These are phyloP conservation scores for Pteronura brasiliensis DNA, from an alignment of 2,113 vertebrate species.

Conservation along the genomic window DNA sequence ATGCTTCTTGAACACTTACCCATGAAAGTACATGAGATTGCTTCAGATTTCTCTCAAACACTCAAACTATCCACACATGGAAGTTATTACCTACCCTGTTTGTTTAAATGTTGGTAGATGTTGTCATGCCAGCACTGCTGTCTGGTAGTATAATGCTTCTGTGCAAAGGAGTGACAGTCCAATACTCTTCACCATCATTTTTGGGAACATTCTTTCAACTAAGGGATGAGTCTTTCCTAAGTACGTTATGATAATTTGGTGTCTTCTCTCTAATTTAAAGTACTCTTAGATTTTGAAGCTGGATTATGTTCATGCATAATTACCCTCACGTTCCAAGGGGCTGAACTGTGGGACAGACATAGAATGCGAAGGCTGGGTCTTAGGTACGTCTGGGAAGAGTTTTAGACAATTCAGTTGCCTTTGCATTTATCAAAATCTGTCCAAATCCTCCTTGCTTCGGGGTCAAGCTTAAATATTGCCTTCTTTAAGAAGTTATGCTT, in stretches of 20 bases:
- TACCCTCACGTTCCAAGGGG: not conserved
- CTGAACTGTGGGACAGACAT: accelerated
- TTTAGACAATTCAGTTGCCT: not conserved
- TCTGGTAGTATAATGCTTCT: slow-evolving; percentile 1
- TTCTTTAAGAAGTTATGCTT: not conserved
- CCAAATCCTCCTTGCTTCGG: not conserved
- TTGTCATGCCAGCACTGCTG: not conserved
- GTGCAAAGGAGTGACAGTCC: not conserved
- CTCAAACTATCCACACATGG: not conserved
- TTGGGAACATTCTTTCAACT: not conserved
- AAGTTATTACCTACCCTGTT: slow-evolving; percentile 6
- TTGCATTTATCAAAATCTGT: not conserved
- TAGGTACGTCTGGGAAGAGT: slow-evolving; percentile 15
- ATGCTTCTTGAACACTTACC: slow-evolving; percentile 44
- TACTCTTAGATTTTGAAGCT: slow-evolving; percentile 37
- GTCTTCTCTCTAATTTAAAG: not conserved
- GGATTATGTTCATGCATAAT: slow-evolving; percentile 2
- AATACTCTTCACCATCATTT: slow-evolving; percentile 20
- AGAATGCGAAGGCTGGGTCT: not conserved
- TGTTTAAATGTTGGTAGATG: slow-evolving; percentile 11
- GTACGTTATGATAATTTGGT: slow-evolving; percentile 15
- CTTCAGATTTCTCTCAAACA: slow-evolving; percentile 52
- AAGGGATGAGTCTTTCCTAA: not conserved
- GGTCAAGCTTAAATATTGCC: not conserved
- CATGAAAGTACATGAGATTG: slow-evolving; percentile 60